These are phyloP conservation scores for Sarcophaga peregrina DNA, from an alignment of 1,140 invertebrate genomes.

Conservation along the genomic window DNA sequence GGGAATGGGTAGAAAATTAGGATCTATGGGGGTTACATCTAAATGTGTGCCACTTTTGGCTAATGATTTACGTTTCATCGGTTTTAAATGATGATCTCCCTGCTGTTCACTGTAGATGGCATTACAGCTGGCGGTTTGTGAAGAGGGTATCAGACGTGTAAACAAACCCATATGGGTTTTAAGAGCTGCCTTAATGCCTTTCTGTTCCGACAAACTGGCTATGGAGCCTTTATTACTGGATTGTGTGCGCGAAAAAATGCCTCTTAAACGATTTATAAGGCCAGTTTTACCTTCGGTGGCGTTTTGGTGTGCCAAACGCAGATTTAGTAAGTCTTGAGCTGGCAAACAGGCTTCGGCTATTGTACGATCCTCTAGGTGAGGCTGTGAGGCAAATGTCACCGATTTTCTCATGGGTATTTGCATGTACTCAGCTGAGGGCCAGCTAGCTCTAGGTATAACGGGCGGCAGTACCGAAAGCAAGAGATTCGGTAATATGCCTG, in stretches of 20 bases:
- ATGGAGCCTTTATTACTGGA: conserved; percentile 67
- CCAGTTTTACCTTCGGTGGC: conserved; percentile 69
- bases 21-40: conserved; percentile 58
- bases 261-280: conserved; percentile 68
- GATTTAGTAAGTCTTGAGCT: conserved; percentile 70
- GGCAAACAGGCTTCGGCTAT: conserved; percentile 65
- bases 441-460: conserved; percentile 79
- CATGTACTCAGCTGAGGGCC: conserved; percentile 76
- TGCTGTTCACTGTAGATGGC: conserved; percentile 68
- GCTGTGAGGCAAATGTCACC: conserved; percentile 76
- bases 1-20: conserved; percentile 61
- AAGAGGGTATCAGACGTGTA: conserved; percentile 75
- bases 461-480: conserved; percentile 78
- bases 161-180: conserved; percentile 79
- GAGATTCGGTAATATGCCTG: conserved; percentile 76
- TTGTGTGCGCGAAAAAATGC: conserved; percentile 61
- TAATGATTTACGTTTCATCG: conserved; percentile 69
- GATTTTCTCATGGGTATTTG: conserved; percentile 69
- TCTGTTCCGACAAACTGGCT: conserved; percentile 72
- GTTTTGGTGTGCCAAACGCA: conserved; percentile 69
- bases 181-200: conserved; percentile 75
- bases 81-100: conserved; percentile 56
- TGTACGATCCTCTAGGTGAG: conserved; percentile 72
- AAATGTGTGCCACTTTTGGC: conserved; percentile 69
- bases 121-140: conserved; percentile 72